These are phyloP conservation scores for Epinotia demarniana DNA, from an alignment of 2,888 invertebrate genomes.

Conservation along the genomic window DNA sequence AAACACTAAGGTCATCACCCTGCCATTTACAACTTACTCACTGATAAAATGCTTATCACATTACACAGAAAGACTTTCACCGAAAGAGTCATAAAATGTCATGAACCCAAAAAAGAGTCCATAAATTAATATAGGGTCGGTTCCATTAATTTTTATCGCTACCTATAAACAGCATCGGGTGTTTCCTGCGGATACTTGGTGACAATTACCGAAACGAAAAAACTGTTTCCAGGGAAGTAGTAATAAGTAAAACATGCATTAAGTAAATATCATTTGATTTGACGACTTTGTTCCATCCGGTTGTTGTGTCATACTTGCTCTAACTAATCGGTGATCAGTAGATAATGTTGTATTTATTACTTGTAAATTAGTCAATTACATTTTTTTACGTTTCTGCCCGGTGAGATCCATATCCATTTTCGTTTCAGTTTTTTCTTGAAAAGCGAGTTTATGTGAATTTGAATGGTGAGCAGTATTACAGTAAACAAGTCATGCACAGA, in stretches of 20 bases:
- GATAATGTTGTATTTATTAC: not conserved
- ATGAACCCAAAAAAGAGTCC: slow-evolving; percentile 41
- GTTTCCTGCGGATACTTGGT: slow-evolving; percentile 17
- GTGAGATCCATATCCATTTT: not conserved
- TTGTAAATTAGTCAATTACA: not conserved
- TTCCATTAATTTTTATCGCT: slow-evolving; percentile 38
- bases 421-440: not conserved
- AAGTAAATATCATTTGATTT: too few species aligned
- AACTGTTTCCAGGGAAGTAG: not conserved
- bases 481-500: too few species aligned
- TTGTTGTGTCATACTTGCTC: not conserved
- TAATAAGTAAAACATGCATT: not conserved
- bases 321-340: not conserved
- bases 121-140: slow-evolving; percentile 39
- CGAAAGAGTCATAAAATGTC: slow-evolving; percentile 37
- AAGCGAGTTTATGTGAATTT: not conserved
- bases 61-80: slow-evolving; percentile 41
- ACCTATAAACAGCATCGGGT: slow-evolving; percentile 26
- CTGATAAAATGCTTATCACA: slow-evolving; percentile 33
- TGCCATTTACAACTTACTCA: slow-evolving; percentile 14
- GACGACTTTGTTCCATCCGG: too few species aligned
- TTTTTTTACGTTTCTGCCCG: not conserved
- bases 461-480: too few species aligned
- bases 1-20: slow-evolving; percentile 18
- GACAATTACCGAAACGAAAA: not conserved